Conservation (phyloP, 2,113 vertebrate species). For the Empidonax traillii region DNA sequence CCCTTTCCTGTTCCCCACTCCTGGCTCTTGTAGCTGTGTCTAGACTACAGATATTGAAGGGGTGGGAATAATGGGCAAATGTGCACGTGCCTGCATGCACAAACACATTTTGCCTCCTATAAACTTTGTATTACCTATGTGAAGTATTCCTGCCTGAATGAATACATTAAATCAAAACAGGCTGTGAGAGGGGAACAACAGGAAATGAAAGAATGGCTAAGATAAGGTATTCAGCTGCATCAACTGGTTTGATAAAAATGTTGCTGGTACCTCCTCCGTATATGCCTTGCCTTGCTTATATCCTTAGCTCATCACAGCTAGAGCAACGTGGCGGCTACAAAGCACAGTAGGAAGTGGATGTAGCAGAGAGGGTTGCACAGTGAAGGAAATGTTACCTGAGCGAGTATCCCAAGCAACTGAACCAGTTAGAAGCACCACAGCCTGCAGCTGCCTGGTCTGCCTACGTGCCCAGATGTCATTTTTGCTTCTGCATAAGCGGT, state of each 20-base stretch:
- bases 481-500: background rate
- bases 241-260: slow-evolving; percentile 14
- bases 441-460: accelerated
- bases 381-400: background rate
- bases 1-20: slow-evolving; percentile 32
- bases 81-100: background rate
- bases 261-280: background rate
- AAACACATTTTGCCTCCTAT: background rate
- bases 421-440: background rate
- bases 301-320: background rate
- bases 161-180: slow-evolving; percentile 51
- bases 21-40: background rate
- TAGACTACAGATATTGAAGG: slow-evolving; percentile 9
- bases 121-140: slow-evolving; percentile 7
- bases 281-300: background rate
- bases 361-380: background rate
- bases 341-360: background rate
- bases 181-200: slow-evolving; percentile 34
- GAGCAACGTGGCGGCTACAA: background rate
- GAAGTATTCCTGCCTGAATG: background rate
- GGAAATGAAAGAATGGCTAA: slow-evolving; percentile 56
- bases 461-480: background rate
- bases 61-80: background rate
- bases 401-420: background rate
- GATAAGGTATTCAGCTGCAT: slow-evolving; percentile 16